Base-by-base conservation (phyloP, 2,797 vertebrate genomes). In the Gambelia wislizenii region DNA sequence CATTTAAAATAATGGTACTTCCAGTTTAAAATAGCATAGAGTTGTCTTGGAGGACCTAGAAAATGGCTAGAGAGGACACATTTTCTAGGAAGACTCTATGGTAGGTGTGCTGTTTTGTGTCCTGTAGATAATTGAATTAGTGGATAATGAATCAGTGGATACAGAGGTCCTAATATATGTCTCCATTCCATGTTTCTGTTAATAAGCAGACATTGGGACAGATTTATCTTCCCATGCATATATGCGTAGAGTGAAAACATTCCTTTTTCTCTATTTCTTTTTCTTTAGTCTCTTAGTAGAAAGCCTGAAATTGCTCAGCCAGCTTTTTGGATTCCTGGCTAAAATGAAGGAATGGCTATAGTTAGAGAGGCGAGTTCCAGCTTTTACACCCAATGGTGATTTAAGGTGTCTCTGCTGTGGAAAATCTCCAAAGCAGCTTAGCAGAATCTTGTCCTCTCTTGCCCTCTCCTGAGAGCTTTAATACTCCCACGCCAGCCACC, bases 351-450 rank as follows among this genome's bases (percentile, higher is more conserved):
- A 56, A n/a, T 8, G 16, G 54, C 56, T 42, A 81, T 42, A 6
- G 59, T 27, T 9, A 81, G 54, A 2, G 0, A 14, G 47, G 25
- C 76, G 27, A 16, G 49, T 36, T 61, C 54, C 13, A n/a, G 54
- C 54, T 81, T 81, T 81, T 20, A 81, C 54, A 59, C 79, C 56
- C 42, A 16, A 61, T 2, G 10, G 56, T 36, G 52, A 81, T 81
- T 59, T 61, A 61, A 59, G n/a, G 6, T 61, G 79, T 22, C 42
- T 42, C 56, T 14, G 22, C 36, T 39, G 36, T 6, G 36, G 56
- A 22, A 81, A 81, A 81, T 61, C 56, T 64, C 44, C 56, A 83
- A 83, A 64, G 81, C 56, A 64, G 81, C 81, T 59, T 69, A 69
- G 16, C 30, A 22, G 42, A 69, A 22, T 18, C 30, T 33, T 33